Base-by-base conservation (phyloP, 35 echinoderm and acorn worm genomes). In the Strongylocentrotus purpuratus region DNA sequence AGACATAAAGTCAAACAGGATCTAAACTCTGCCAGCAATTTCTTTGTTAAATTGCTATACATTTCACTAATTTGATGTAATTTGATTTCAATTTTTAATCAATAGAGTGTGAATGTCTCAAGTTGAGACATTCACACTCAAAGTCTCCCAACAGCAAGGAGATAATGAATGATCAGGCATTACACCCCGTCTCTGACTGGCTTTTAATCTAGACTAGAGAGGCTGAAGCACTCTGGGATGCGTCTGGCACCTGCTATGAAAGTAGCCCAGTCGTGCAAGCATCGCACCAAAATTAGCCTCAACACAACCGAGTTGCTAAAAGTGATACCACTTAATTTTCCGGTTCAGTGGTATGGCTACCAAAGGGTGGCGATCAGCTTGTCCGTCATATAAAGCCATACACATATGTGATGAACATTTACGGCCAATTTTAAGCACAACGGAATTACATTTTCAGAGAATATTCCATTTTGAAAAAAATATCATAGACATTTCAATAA, bases 241-340 rank as follows among this genome's bases (percentile, higher is more conserved):
- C 65, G 65, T 78, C 65, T 78, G 25, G 65, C 65, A 78, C 65
- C 65, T 78, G 65, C 65, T 31, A 33, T 31, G 87, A 89, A 89
- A 89, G 41, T 89, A 89, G 87, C 87, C 1, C 87, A 89, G 45
- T 33, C 87, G 32, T 89, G 32, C 45, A 46, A 20, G 65, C 7
- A n/a, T 22, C 22, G 65, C 20, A 28, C 65, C 14, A 9, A 45
- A 89, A 89, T 89, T 89, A 89, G 87, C 87, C 87, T 32, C 32
- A 89, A 89, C 33, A 89, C 87, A 89, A 89, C 45, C 87, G 33
- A 32, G 87, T 89, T 46, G 87, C 87, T 35, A 89, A 89, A 89
- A 89, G 87, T 89, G 87, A 89, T 89, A 89, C 87, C 87, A 89
- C 87, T 89, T 89, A 89, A 89, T 89, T 89, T 89, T 89, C 87